Base-by-base conservation (phyloP, 2,797 vertebrate genomes). In the Enteromius treurensis region DNA sequence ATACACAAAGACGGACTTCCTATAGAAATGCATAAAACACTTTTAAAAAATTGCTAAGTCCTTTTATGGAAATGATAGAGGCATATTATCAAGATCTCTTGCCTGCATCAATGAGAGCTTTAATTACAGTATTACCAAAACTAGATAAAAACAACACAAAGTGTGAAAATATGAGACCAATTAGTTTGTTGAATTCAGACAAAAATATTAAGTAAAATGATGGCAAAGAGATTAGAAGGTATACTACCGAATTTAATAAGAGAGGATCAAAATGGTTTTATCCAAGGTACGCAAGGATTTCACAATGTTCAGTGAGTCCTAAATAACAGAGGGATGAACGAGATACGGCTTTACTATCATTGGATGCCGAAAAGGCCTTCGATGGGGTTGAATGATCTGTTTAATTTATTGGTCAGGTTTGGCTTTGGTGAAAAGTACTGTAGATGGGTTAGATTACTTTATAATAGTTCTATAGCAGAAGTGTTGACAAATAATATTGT, bases 131-230 rank as follows among this genome's bases (percentile, higher is more conserved):
- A 68, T 40, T 40, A 68, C 65, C 65, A 29, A 79, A 84, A 77
- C 71, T 71, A 29, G 42, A 65, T 71, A 81, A 85, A 77, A 29
- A 62, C 26, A 80, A 70, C 19, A 80, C 32, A 77, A 86, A 53
- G 9, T 68, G 32, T 29, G 69, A 73, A 73, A 70, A 45, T 70
- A 26, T 47, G 2, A 3, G 0, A 3, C n/a, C 40, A n/a, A 23
- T 68, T 4, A 70, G 37, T 1, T 23, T 47, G 40, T 47, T 70
- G 21, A 86, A 86, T 42, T 68, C 65, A 0, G 5, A 42, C 5
- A 34, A 40, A 68, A 68, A 68, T 68, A 40, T 26, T 78, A 42
- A 32, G 70, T 26, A 65, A 69, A 55, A n/a, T 80, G n/a, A 19
- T 81, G 60, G 47, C 7, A 49, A 47, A 1, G 17, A n/a, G 55